Percentiles rank a stretch among this genome's conserved stretches.
Evolutionary conservation across 1,140 invertebrate species (phyloP).

Genomic region (Muscidifurax raptorellus): DNA sequence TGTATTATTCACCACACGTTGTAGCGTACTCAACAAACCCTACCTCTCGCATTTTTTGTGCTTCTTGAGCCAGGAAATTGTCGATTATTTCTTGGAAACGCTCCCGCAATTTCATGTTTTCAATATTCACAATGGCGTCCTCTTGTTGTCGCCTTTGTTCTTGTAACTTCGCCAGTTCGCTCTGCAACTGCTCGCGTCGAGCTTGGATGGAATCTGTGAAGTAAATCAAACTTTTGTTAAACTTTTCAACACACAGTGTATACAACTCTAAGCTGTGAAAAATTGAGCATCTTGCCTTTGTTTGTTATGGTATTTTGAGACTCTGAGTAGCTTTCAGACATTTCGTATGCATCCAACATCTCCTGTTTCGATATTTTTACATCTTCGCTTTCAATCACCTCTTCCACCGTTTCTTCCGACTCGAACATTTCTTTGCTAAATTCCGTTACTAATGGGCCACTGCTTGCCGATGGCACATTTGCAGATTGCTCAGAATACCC

Average conservation of each 20-base stretch:
- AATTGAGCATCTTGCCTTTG: constrained; percentile 61
- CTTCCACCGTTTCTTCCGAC: constrained; percentile 61
- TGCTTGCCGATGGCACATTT: constrained; percentile 64
- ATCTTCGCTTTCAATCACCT: constrained; percentile 57
- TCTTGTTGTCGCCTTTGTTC: constrained; percentile 85
- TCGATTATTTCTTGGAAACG: constrained; percentile 88
- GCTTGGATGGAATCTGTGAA: constrained; percentile 67
- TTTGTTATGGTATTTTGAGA: constrained; percentile 59
- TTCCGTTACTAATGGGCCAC: constrained; percentile 73
- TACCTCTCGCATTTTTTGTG: constrained; percentile 88
- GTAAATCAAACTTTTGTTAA: constrained; percentile 26
- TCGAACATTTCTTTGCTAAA: constrained; percentile 78
- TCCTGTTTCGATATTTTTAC: constrained; percentile 68
- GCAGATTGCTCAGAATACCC: constrained; percentile 69
- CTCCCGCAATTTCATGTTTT: constrained; percentile 88
- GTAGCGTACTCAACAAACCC: constrained; percentile 22
- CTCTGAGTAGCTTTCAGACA: constrained; percentile 66
- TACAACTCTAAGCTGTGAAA: neutral
- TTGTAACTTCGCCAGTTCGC: constrained; percentile 84
- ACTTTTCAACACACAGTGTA: neutral
- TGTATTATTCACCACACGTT: neutral
- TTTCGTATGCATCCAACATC: constrained; percentile 64
- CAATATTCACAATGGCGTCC: constrained; percentile 88
- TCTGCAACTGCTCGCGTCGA: constrained; percentile 76
- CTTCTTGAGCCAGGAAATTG: constrained; percentile 84